Evolutionary conservation across 1,140 invertebrate species (phyloP).

Genomic region (Drosophila novamexicana): DNA sequence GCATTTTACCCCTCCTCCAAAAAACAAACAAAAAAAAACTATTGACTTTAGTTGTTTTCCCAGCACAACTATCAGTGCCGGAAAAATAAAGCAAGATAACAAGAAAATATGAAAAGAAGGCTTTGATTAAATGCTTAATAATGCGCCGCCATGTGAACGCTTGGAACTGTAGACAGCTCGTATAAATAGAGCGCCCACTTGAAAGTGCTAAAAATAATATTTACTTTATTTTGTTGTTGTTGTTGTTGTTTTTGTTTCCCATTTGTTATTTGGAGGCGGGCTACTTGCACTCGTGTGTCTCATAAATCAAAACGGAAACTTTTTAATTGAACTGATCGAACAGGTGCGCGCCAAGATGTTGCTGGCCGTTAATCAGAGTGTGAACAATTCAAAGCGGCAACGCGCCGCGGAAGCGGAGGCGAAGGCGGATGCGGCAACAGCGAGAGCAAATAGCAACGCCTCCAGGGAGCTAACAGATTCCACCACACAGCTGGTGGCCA

Average conservation of each 20-base stretch:
- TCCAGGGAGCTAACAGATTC: slow-evolving; percentile 42
- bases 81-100: background rate
- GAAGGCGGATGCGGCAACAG: background rate
- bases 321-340: slow-evolving; percentile 31
- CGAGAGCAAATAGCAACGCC: background rate
- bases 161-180: background rate
- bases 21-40: slow-evolving; percentile 1
- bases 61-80: no score
- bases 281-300: slow-evolving; percentile 48
- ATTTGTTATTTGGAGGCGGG: background rate
- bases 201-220: slow-evolving; percentile 37
- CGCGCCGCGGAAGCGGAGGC: slow-evolving; percentile 15
- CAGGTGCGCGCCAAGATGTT: slow-evolving; percentile 63
- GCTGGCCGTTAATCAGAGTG: slow-evolving; percentile 78
- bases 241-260: background rate
- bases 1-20: background rate
- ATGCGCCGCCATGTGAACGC: background rate
- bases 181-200: slow-evolving; percentile 44
- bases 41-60: slow-evolving; percentile 29
- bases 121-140: slow-evolving; percentile 30
- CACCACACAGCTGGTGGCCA: slow-evolving; percentile 50
- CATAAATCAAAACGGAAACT: slow-evolving; percentile 56
- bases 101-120: background rate
- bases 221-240: slow-evolving; percentile 12
- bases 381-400: slow-evolving; percentile 53